phyloP scores from a whole-genome alignment of 2,797 vertebrate species.

The Oreonectes daqikongensis region DNA sequence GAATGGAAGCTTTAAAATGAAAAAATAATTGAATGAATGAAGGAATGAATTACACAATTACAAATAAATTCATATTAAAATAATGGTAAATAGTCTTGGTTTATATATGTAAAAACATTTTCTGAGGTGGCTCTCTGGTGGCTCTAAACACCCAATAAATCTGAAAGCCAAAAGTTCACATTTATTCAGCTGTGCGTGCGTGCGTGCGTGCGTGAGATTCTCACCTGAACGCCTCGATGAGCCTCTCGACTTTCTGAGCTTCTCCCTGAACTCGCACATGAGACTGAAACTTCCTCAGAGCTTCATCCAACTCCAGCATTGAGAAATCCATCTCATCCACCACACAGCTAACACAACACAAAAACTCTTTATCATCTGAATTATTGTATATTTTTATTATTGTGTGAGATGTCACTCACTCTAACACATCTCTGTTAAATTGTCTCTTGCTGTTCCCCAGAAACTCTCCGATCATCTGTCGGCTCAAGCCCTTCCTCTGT shows the following conservation, averaged over 20 bases:
- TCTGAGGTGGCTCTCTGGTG: not conserved
- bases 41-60: too few relatives aligned
- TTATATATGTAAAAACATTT: not conserved
- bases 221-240: constrained; percentile 98
- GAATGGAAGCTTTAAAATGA: too few relatives aligned
- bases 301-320: constrained; percentile 96
- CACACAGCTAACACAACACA: constrained; percentile 81
- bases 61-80: too few relatives aligned
- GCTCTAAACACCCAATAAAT: not conserved
- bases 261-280: constrained; percentile 98
- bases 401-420: constrained; percentile 69
- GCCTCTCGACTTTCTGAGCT: constrained; percentile 97
- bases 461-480: constrained; percentile 99
- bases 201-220: constrained; percentile 37
- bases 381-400: not conserved
- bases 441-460: constrained; percentile 98
- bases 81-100: not conserved
- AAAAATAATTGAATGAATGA: too few relatives aligned
- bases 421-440: constrained; percentile 94
- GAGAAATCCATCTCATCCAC: constrained; percentile 99
- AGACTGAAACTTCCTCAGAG: constrained; percentile 97
- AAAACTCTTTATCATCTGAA: not conserved
- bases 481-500: constrained; percentile 95
- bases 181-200: not conserved
- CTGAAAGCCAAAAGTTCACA: not conserved